Evolutionary conservation across 92 coral and sea anemone species (phyloP), one percentile per base, ranked within the genome.

Genomic region (Parazoanthus darwini): DNA sequence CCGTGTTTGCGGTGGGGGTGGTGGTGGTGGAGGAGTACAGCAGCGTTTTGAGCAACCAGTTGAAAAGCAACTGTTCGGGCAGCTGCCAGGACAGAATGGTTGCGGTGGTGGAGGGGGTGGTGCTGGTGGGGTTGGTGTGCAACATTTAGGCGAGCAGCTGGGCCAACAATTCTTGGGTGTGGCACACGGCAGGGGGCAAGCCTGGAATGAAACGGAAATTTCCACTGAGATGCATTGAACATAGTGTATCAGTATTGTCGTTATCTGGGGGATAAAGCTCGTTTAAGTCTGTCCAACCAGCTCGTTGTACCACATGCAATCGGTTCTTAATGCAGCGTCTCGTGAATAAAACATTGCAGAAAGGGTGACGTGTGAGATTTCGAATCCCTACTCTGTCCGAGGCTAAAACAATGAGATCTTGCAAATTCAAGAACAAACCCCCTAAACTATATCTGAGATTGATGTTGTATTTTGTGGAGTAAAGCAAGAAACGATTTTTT

Each of bases 181-280:
- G 73, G 92, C 89, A 77, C 98, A 95, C 0, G 98, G 98, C 39
- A 95, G 85, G 22, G 98, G 94, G 35, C 98, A 95, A 0, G 91
- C 92, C 98, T 95, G 80, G 3, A 79, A 44, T 56, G 14, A 48
- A 77, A 89, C 35, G 16, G 4, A 3, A 15, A 54, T 54, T 54
- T 14, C 16, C 58, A 51, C 1, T 51, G 58, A 51, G 58, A 51
- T 51, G 15, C 58, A 2, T 63, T 7, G 13, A 63, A 0, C 25
- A 20, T 0, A 20, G 1, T 11, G 66, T 58, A 22, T 58, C 22
- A 58, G 3, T 11, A 58, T 1, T 2, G 20, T 58, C 42, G 66
- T 58, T 58, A 18, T 13, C 66, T 18, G 10, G 14, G 22, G 22
- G 22, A 4, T 8, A 8, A 46, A 46, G 6, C 50, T 46, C 50